Conservation (phyloP, 2,888 invertebrate genomes). For the Lypha dubia region DNA sequence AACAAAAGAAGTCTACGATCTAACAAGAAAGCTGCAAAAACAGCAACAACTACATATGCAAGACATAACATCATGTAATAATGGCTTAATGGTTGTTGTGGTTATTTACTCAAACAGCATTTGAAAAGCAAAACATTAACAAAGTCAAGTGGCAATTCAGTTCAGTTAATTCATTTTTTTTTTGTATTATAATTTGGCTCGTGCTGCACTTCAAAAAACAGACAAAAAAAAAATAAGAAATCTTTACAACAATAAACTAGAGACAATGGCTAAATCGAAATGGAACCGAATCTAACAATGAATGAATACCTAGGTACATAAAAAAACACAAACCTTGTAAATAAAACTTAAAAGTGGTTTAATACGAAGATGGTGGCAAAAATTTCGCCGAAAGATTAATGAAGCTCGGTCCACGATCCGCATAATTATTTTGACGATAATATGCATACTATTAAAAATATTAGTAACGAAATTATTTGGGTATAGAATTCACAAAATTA, state of each 20-base stretch:
- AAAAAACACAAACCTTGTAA: conserved; percentile 18
- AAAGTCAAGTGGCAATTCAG: conserved; percentile 70
- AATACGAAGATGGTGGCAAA: conserved; percentile 2
- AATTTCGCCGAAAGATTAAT: too few relatives aligned
- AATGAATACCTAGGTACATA: too few relatives aligned
- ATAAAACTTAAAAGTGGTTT: not conserved
- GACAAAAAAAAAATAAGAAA: conserved; percentile 7
- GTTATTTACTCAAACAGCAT: conserved; percentile 52
- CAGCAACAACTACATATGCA: conserved; percentile 35
- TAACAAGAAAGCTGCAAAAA: conserved; percentile 42
- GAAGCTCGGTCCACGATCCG: too few relatives aligned
- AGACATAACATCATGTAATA: conserved; percentile 71
- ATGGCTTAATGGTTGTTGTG: conserved; percentile 64
- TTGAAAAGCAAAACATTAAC: conserved; percentile 36
- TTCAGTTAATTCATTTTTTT: conserved; percentile 8
- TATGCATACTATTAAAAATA: too few relatives aligned
- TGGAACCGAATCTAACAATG: conserved; percentile 32
- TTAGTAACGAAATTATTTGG: too few relatives aligned
- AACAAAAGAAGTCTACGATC: conserved; percentile 39
- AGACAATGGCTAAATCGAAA: conserved; percentile 41
- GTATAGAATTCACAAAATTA: too few relatives aligned
- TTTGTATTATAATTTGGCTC: conserved; percentile 64
- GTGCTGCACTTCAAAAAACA: conserved; percentile 60
- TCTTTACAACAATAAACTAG: conserved; percentile 28
- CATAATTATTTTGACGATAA: too few relatives aligned